A percentile compares a stretch with the other conserved stretches of the same genome.
Evolutionary conservation across 2,888 invertebrate species (phyloP).

Genomic region (Odiellus spinosus): DNA sequence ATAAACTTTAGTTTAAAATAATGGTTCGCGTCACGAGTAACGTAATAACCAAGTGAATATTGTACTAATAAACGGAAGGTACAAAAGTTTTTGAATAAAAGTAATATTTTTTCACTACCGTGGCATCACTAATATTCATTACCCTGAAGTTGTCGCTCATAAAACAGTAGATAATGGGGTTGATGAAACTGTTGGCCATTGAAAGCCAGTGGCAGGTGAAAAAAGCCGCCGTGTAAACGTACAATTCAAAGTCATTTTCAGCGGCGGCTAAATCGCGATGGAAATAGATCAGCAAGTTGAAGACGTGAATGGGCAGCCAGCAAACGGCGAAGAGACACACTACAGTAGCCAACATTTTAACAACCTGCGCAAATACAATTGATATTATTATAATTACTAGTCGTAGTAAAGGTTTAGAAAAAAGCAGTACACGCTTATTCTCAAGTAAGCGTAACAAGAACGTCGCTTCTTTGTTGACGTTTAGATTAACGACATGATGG

Average conservation of each 20-base stretch:
- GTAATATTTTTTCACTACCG: not conserved
- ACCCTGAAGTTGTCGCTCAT: conserved; percentile 26
- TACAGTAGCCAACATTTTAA: conserved; percentile 20
- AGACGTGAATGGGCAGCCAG: conserved; percentile 31
- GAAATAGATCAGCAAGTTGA: conserved; percentile 17
- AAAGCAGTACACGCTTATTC: too few relatives aligned
- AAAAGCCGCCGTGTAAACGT: conserved; percentile 15
- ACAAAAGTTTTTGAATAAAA: not conserved
- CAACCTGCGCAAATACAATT: conserved; percentile 10
- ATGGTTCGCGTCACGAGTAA: too few relatives aligned
- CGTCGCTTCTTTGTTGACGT: too few relatives aligned
- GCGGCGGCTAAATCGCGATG: conserved; percentile 5
- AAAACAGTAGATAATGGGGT: conserved; percentile 24
- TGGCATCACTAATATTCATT: conserved; percentile 4
- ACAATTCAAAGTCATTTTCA: conserved; percentile 8
- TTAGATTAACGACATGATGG: too few relatives aligned
- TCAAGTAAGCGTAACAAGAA: too few relatives aligned
- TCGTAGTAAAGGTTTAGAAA: too few relatives aligned
- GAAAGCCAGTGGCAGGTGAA: conserved; percentile 21
- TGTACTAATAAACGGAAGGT: too few relatives aligned
- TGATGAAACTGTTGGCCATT: conserved; percentile 23
- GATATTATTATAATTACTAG: too few relatives aligned
- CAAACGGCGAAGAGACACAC: conserved; percentile 19
- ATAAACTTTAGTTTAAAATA: too few relatives aligned
- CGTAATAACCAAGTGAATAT: too few relatives aligned